phyloP scores from a whole-genome alignment of 2,888 invertebrate genomes.

The Ormyrus thymus region DNA sequence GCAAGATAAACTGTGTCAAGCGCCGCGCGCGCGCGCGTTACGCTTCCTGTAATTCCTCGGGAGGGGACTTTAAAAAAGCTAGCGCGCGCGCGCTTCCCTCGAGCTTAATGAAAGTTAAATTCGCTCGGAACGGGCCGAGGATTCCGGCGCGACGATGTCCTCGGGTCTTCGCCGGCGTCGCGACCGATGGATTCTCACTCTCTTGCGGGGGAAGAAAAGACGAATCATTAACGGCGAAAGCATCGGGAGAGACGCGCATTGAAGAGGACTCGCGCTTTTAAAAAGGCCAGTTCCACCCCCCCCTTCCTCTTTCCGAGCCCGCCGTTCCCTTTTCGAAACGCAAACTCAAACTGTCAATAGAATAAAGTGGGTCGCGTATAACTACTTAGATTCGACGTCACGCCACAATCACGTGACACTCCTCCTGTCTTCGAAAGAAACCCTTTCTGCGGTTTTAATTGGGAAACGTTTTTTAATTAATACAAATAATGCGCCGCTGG shows the following conservation, averaged over 20 bases:
- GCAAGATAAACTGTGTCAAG: constrained; percentile 12
- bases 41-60: not conserved
- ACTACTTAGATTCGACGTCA: constrained; percentile 34
- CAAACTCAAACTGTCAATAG: constrained; percentile 40
- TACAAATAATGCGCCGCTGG: not conserved
- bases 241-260: no score
- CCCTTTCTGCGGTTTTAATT: not conserved
- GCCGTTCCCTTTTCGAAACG: constrained; percentile 27
- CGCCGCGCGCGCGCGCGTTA: no score
- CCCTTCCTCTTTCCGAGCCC: not conserved
- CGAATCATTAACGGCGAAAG: no score
- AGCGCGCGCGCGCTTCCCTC: not conserved
- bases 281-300: not conserved
- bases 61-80: not conserved
- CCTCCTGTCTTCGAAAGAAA: not conserved
- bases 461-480: constrained; percentile 15
- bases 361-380: constrained; percentile 42
- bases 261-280: not conserved
- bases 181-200: no score
- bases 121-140: not conserved
- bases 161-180: no score
- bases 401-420: constrained; percentile 26
- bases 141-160: no score
- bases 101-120: constrained; percentile 13
- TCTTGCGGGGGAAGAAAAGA: no score